phyloP scores from a whole-genome alignment of 2,113 vertebrate genomes.

The Brachypodius melanocephalos region DNA sequence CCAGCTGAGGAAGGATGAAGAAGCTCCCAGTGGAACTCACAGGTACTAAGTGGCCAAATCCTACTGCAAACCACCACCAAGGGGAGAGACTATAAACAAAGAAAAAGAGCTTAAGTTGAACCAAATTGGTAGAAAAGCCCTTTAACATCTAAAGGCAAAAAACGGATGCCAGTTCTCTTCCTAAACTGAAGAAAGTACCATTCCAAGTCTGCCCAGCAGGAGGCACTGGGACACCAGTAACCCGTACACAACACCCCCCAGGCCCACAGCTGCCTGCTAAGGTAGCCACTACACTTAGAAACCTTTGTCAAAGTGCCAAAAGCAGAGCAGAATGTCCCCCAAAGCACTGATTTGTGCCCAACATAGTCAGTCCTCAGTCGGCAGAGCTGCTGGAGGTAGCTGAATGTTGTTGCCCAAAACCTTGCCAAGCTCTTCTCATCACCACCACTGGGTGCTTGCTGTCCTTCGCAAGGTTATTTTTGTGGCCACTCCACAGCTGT shows the following conservation, averaged over 20 bases:
- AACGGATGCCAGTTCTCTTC: not conserved
- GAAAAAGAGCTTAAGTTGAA: not conserved
- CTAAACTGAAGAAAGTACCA: not conserved
- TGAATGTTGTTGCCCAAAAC: not conserved
- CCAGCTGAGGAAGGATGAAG: not conserved
- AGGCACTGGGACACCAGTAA: not conserved
- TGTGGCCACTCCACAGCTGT: not conserved
- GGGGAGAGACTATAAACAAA: not conserved
- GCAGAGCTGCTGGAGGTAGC: not conserved
- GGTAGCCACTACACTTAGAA: not conserved
- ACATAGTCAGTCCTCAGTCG: not conserved
- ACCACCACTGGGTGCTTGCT: not conserved
- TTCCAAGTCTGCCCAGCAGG: not conserved
- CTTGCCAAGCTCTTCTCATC: not conserved
- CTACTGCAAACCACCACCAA: not conserved
- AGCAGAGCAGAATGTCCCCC: not conserved
- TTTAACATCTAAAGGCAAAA: not conserved
- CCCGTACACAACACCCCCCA: rapidly evolving
- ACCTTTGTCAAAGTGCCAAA: not conserved
- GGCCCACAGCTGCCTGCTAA: not conserved
- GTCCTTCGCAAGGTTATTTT: not conserved
- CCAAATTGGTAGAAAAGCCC: not conserved
- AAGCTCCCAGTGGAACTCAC: not conserved
- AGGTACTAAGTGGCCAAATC: not conserved
- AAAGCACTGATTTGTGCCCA: not conserved